phyloP scores from a whole-genome alignment of 2,797 vertebrate species.

The Hoplostethus mediterraneus region DNA sequence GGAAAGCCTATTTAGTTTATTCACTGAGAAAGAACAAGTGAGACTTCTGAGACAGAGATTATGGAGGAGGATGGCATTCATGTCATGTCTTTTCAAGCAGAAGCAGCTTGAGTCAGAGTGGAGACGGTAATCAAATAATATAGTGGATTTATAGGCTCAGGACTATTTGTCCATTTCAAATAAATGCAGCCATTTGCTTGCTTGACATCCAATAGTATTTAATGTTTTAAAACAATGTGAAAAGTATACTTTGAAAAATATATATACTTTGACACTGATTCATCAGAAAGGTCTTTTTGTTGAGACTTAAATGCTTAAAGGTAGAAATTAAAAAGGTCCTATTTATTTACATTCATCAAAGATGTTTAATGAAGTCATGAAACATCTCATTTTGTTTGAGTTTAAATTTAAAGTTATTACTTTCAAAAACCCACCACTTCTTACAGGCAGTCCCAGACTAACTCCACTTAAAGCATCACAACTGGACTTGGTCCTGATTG shows the following conservation, averaged over 20 bases:
- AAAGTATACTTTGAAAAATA: conserved; percentile 6
- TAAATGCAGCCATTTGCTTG: neutral
- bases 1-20: neutral
- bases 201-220: neutral
- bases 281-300: neutral
- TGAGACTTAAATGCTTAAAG: neutral
- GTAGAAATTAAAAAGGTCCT: too few species aligned
- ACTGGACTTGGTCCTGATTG: too few species aligned
- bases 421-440: too few species aligned
- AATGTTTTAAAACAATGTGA: neutral
- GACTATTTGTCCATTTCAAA: neutral
- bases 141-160: neutral
- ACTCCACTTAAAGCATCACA: too few species aligned
- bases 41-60: too few species aligned
- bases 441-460: too few species aligned
- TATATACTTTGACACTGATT: conserved; percentile 9
- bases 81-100: too few species aligned
- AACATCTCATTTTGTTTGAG: too few species aligned
- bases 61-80: too few species aligned
- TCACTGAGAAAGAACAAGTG: neutral
- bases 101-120: neutral
- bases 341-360: too few species aligned
- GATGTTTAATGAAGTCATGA: too few species aligned
- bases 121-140: neutral
- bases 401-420: too few species aligned